These are phyloP conservation scores for Aethina tumida DNA, from an alignment of 1,140 invertebrate genomes.

Conservation along the genomic window DNA sequence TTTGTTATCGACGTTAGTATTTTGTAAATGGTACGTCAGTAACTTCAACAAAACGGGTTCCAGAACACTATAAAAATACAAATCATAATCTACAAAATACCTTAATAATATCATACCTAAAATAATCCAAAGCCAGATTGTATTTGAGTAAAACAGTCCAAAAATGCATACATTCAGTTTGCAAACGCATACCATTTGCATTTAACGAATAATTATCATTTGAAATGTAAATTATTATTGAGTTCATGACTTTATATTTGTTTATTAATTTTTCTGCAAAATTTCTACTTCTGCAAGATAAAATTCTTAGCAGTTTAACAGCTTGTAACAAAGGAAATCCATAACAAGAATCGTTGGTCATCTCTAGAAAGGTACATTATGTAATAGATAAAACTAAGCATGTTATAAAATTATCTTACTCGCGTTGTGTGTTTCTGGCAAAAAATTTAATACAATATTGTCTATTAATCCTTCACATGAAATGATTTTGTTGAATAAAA, in stretches of 20 bases:
- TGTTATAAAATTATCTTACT: constrained; percentile 12
- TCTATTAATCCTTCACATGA: constrained; percentile 46
- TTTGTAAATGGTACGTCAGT: constrained; percentile 42
- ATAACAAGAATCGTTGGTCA: constrained; percentile 14
- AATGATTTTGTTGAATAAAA: constrained; percentile 47
- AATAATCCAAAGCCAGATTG: constrained; percentile 34
- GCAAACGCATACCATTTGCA: constrained; percentile 42
- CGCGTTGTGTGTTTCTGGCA: constrained; percentile 35
- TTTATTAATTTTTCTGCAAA: constrained; percentile 29
- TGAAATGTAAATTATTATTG: constrained; percentile 38
- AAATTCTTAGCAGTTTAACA: constrained; percentile 42
- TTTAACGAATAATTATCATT: constrained; percentile 38
- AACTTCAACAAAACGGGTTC: constrained; percentile 37
- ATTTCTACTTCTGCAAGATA: constrained; percentile 37
- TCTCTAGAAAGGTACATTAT: neutral
- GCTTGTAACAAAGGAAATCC: constrained; percentile 39
- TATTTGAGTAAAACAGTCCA: constrained; percentile 39
- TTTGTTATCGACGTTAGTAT: constrained; percentile 37
- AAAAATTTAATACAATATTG: constrained; percentile 46
- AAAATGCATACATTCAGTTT: constrained; percentile 47
- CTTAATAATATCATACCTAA: constrained; percentile 22
- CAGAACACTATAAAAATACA: constrained; percentile 25
- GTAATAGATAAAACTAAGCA: no score
- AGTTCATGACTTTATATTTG: constrained; percentile 38
- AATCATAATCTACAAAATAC: neutral